Conservation (phyloP, 2,797 vertebrate genomes). For the Furcifer pardalis region DNA sequence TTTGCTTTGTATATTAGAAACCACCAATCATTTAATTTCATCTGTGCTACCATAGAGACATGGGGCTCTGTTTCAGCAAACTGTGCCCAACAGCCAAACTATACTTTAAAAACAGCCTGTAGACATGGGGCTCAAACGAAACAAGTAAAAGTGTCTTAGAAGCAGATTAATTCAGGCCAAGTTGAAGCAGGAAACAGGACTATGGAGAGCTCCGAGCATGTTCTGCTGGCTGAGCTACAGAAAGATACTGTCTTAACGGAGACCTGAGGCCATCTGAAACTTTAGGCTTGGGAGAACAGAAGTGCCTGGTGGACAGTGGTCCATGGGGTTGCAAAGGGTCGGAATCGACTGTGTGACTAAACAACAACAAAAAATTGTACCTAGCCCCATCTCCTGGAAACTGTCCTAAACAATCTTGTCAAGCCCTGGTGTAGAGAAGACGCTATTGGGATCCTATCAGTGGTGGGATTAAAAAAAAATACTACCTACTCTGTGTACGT, state of each 20-base stretch:
- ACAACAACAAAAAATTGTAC: no score
- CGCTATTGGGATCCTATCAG: background rate
- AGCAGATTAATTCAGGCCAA: background rate
- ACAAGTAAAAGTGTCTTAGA: background rate
- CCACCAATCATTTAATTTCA: no score
- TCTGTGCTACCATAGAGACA: no score
- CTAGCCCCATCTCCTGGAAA: background rate
- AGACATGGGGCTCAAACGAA: background rate
- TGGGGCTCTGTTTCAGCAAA: no score
- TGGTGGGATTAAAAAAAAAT: no score
- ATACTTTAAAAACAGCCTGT: no score
- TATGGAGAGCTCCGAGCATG: background rate
- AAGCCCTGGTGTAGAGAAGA: background rate
- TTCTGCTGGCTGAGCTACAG: background rate
- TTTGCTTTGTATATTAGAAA: background rate
- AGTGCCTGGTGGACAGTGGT: no score
- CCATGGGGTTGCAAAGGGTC: no score
- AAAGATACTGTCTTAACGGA: background rate
- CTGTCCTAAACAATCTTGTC: background rate
- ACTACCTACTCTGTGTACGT: no score
- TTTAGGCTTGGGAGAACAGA: background rate
- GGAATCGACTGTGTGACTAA: no score
- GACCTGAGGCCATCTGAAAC: background rate
- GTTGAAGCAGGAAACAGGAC: background rate
- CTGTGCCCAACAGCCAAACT: no score